phyloP scores from a whole-genome alignment of 2,888 invertebrate genomes.

The Cephus sareptanus region DNA sequence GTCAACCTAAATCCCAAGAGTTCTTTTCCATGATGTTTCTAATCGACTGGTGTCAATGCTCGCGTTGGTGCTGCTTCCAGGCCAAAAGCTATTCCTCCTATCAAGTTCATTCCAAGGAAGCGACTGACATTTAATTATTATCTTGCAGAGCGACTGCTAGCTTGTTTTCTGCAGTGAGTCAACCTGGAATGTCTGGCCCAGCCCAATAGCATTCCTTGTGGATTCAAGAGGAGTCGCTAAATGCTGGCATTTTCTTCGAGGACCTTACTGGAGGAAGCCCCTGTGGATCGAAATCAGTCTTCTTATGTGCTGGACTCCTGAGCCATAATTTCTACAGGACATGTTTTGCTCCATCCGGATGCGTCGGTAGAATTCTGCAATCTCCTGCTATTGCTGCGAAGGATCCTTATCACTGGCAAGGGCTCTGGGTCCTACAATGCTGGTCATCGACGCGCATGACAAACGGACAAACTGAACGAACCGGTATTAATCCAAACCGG shows the following conservation, averaged over 20 bases:
- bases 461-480: neutral
- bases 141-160: neutral
- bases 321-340: too few relatives aligned
- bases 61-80: neutral
- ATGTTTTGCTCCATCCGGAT: too few relatives aligned
- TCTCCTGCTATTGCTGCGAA: neutral
- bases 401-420: neutral
- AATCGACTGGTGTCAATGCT: neutral
- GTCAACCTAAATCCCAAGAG: neutral
- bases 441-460: neutral
- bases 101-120: neutral
- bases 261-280: neutral
- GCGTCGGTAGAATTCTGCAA: neutral
- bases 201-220: conserved; percentile 6
- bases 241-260: neutral
- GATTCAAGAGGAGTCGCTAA: neutral
- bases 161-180: conserved; percentile 18
- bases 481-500: neutral
- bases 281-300: neutral
- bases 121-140: neutral
- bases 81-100: neutral
- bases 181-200: conserved; percentile 10
- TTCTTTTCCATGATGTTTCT: neutral
- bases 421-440: neutral
- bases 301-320: neutral